Base-by-base conservation (phyloP, 2,888 invertebrate species). In the Helleia helle region DNA sequence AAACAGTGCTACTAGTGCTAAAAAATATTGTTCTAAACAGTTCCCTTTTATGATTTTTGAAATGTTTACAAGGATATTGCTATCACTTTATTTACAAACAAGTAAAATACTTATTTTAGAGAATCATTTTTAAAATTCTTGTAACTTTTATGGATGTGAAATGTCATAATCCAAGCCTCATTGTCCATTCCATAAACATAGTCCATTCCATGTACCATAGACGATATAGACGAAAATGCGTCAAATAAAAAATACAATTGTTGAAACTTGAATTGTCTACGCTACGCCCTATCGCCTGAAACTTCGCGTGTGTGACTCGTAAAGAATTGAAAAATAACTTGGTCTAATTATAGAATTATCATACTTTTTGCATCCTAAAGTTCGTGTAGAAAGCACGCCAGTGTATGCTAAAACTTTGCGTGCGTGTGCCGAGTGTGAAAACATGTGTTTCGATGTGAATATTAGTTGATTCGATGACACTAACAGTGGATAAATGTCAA, bases 381-480 rank as follows among this genome's bases (percentile, higher is more conserved):
- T 73, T 66, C 70, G 71, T 71, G 52, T 51, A 53, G 48, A 59
- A 65, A 56, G 59, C 62, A 62, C 59, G 63, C 60, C 62, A 56
- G 62, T 58, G 55, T 64, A 61, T 59, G 49, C 55, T 54, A 60
- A 63, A 55, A 66, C 60, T 64, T 49, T 52, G 54, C 61, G 56
- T 55, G 62, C 56, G 65, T 58, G 58, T 57, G 57, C 59, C 57
- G 57, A 65, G 65, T 62, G 60, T 67, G 62, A 65, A 76, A 83
- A 76, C 80, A 80, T 83, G 81, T 83, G 81, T 83, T 80, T 71
- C 67, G 80, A 80, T 76, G 81, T 80, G 71, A 72, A 81, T 65
- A 79, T 80, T 57, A 55, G n/a, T n/a, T n/a, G n/a, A n/a, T 60
- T 64, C 61, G 60, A 64, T 64, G 67, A 64, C 64, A 63, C 55